Percentiles rank a stretch among this genome's conserved stretches.
Evolutionary conservation across 1,140 invertebrate species (phyloP).

Genomic region (Camponotus floridanus): DNA sequence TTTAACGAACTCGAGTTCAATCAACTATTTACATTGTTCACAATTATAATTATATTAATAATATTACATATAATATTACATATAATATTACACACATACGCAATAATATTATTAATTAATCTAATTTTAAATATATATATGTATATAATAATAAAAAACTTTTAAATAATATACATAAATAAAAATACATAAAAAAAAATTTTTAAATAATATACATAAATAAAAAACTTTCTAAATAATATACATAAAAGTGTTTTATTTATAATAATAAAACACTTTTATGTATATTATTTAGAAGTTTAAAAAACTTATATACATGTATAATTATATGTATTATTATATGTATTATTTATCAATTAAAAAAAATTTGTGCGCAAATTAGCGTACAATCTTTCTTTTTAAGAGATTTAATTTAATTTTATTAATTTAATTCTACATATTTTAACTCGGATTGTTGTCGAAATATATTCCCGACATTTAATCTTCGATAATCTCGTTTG

Average conservation of each 20-base stretch:
- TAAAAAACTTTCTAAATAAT: too few relatives aligned
- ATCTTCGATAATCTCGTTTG: not conserved
- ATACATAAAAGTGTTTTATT: too few relatives aligned
- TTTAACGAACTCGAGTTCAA: not conserved
- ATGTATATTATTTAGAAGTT: not conserved
- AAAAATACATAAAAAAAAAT: too few relatives aligned
- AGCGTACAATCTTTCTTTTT: not conserved
- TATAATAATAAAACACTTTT: not conserved
- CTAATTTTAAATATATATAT: not conserved
- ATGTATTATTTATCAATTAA: not conserved
- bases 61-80: slow-evolving; percentile 22
- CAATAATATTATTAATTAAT: not conserved
- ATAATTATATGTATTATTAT: too few relatives aligned
- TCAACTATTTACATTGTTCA: not conserved
- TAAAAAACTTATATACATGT: too few relatives aligned
- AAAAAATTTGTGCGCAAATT: not conserved
- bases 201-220: too few relatives aligned
- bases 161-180: not conserved
- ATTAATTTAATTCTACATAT: not conserved
- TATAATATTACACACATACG: not conserved
- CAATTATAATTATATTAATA: slow-evolving; percentile 26
- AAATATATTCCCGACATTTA: not conserved
- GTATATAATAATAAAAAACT: too few relatives aligned
- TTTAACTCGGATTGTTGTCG: not conserved
- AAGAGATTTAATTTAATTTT: not conserved